Base-by-base conservation (phyloP, 2,888 invertebrate genomes). In the Theristus sp. region DNA sequence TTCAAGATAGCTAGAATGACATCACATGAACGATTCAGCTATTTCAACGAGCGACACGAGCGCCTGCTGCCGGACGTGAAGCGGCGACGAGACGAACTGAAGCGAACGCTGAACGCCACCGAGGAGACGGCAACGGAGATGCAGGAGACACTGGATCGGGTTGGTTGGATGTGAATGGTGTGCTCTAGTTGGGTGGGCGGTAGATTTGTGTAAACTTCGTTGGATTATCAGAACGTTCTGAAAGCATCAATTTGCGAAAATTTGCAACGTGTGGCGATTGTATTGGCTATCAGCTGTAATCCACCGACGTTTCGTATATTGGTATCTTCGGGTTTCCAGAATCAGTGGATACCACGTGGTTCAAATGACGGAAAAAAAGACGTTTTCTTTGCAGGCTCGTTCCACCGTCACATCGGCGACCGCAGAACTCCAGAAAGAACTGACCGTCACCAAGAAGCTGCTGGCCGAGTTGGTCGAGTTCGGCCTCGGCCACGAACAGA, bases 11-110 rank as follows among this genome's bases (percentile, higher is more conserved):
- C 38, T 38, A 6, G 17, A 38, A 13, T 38, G n/a, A n/a, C n/a
- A n/a, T n/a, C n/a, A n/a, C n/a, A n/a, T n/a, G n/a, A n/a, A n/a
- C 62, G 22, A 57, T 64, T 1, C 62, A 68, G 68, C 29, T 69
- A 66, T 60, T 67, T 66, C 62, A 57, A 64, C 1, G 57, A 67
- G 58, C 66, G 69, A 24, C 68, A 69, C 58, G 46, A 61, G 25
- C 58, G 58, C 56, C 61, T 66, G 1, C 63, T 68, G 49, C 61
- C 62, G 1, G 64, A 64, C 38, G 69, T 66, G 54, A 62, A 65
- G 62, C 62, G 63, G 52, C 62, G 65, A 56, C 60, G 68, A 22
- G 62, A 60, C 22, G 56, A 58, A 29, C 53, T 58, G 22, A 38
- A 60, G 54, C 56, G 56, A 2, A 6, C 24, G 20, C 31, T 56